phyloP scores from a whole-genome alignment of 2,888 invertebrate species.

The Nysson spinosus region DNA sequence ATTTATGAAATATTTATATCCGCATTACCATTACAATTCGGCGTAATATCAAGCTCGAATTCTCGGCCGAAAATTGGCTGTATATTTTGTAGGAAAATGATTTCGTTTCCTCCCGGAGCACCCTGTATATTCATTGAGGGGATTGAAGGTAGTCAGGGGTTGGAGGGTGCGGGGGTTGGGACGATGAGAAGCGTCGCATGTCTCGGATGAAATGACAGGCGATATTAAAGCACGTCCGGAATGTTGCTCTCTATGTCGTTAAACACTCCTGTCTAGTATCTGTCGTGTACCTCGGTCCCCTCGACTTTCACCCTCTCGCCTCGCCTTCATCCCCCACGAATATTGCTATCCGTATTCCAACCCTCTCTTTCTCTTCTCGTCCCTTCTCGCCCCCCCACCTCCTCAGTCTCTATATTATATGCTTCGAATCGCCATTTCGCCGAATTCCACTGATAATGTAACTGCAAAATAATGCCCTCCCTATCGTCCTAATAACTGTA shows the following conservation, averaged over 20 bases:
- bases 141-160: too few species aligned
- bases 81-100: too few species aligned
- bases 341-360: too few species aligned
- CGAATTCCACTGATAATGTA: conserved; percentile 31
- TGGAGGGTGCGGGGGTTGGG: too few species aligned
- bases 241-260: conserved; percentile 61
- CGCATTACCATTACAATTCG: too few species aligned
- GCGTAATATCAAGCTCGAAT: too few species aligned
- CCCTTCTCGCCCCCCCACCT: conserved; percentile 19
- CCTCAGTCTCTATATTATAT: conserved; percentile 39
- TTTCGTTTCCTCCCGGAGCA: too few species aligned
- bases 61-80: too few species aligned
- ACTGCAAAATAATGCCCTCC: not conserved
- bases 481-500: too few species aligned
- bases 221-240: conserved; percentile 67
- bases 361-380: conserved; percentile 10
- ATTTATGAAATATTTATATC: too few species aligned
- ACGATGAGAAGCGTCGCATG: conserved; percentile 29
- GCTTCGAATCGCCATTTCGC: conserved; percentile 29
- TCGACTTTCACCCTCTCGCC: conserved; percentile 11
- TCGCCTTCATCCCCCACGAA: conserved; percentile 23
- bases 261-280: conserved; percentile 48
- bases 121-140: too few species aligned
- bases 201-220: conserved; percentile 60
- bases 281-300: conserved; percentile 14